Conservation (phyloP, 2,113 vertebrate genomes). For the Muscicapa adusta region DNA sequence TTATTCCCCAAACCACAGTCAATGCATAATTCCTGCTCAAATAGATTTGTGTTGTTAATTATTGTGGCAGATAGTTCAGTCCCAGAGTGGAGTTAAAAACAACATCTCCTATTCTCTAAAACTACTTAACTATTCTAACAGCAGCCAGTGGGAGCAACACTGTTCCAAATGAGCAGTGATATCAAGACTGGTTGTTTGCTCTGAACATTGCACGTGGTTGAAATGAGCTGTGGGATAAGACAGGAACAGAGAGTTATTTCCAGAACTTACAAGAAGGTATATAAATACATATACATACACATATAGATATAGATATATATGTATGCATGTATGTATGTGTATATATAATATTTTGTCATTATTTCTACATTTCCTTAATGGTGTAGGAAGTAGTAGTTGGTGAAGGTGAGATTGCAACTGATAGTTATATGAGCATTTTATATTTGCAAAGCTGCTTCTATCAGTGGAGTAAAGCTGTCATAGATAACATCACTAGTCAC, state of each 20-base stretch:
- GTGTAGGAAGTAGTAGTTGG: background rate
- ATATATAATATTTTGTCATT: background rate
- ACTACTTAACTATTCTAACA: background rate
- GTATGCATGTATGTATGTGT: rapidly evolving
- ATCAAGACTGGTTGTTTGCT: background rate
- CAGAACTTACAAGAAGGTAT: background rate
- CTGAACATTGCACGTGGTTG: background rate
- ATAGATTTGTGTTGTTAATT: background rate
- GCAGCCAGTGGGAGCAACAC: background rate
- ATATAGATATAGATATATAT: too few species aligned
- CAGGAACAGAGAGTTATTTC: background rate
- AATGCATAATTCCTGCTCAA: background rate
- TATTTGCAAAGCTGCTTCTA: background rate
- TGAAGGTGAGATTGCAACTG: background rate
- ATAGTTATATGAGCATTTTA: background rate
- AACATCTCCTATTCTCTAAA: background rate
- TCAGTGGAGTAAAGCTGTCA: background rate
- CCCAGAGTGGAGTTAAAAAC: background rate
- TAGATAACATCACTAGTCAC: background rate
- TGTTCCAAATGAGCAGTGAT: background rate
- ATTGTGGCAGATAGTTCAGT: background rate
- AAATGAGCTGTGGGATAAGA: background rate
- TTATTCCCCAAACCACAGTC: background rate
- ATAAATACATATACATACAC: background rate
- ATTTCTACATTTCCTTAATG: background rate